These are phyloP conservation scores for Oreochromis niloticus DNA, from an alignment of 2,113 vertebrate species.

Conservation along the genomic window DNA sequence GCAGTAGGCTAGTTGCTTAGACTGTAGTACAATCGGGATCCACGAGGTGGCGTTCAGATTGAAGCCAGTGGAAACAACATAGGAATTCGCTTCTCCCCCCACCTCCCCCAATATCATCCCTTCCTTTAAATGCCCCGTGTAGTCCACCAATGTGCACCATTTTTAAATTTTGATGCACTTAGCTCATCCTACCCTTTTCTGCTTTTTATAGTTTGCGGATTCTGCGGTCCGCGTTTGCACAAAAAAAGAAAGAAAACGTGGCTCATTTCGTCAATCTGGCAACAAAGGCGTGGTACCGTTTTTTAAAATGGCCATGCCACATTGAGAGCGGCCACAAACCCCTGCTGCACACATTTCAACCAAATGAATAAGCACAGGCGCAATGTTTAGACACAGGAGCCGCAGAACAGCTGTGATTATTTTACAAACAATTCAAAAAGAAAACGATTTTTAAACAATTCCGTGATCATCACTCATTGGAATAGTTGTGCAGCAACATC, in stretches of 20 bases:
- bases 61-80: neutral
- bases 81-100: constrained; percentile 1
- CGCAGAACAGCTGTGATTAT: neutral
- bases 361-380: neutral
- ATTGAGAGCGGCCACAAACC: constrained; percentile 24
- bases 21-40: neutral
- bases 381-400: neutral
- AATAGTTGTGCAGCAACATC: neutral
- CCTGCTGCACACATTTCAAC: neutral
- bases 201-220: neutral
- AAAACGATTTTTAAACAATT: neutral
- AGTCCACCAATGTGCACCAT: neutral
- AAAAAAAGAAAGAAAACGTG: neutral
- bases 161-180: neutral
- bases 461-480: neutral
- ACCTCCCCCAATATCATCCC: rapidly evolving
- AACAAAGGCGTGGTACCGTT: constrained; percentile 76
- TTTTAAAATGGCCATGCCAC: constrained; percentile 69
- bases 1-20: constrained; percentile 36
- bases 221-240: neutral
- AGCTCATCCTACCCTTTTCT: rapidly evolving
- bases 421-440: neutral
- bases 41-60: constrained; percentile 19
- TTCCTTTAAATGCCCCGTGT: neutral
- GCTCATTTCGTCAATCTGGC: constrained; percentile 45